Conservation (phyloP, 2,888 invertebrate species). For the Acanthococcus lagerstroemiae region DNA sequence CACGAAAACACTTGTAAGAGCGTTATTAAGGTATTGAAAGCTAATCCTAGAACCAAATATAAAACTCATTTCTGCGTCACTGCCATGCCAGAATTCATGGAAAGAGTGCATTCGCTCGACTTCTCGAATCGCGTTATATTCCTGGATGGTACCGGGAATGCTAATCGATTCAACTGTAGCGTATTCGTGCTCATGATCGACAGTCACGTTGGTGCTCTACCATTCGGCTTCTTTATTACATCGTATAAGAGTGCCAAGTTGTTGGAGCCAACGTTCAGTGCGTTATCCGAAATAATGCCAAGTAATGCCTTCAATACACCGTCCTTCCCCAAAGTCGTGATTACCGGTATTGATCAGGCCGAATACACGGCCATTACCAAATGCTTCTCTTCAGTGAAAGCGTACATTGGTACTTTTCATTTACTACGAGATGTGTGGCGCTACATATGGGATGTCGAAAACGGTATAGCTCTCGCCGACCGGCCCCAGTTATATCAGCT, state of each 20-base stretch:
- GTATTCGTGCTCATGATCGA: slow-evolving; percentile 15
- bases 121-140: slow-evolving; percentile 8
- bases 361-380: slow-evolving; percentile 12
- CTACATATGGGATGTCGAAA: slow-evolving; percentile 6
- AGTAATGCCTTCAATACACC: slow-evolving; percentile 16
- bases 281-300: slow-evolving; percentile 10
- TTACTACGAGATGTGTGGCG: slow-evolving; percentile 5
- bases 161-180: slow-evolving; percentile 14
- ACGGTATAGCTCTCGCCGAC: slow-evolving; percentile 1
- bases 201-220: slow-evolving; percentile 9
- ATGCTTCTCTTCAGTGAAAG: slow-evolving; percentile 15
- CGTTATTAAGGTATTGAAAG: slow-evolving; percentile 9
- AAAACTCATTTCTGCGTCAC: slow-evolving; percentile 16
- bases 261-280: slow-evolving; percentile 8
- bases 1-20: slow-evolving; percentile 9
- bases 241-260: slow-evolving; percentile 8
- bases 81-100: slow-evolving; percentile 17
- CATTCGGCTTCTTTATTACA: slow-evolving; percentile 9
- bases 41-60: slow-evolving; percentile 3
- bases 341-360: slow-evolving; percentile 11
- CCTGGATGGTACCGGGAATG: slow-evolving; percentile 9
- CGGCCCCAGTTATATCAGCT: too few relatives aligned
- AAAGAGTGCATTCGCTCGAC: slow-evolving; percentile 8
- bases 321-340: slow-evolving; percentile 5
- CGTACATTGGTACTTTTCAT: slow-evolving; percentile 6